Conservation (phyloP, 2,888 invertebrate species). For the Sinodicranocentrus sp. region DNA sequence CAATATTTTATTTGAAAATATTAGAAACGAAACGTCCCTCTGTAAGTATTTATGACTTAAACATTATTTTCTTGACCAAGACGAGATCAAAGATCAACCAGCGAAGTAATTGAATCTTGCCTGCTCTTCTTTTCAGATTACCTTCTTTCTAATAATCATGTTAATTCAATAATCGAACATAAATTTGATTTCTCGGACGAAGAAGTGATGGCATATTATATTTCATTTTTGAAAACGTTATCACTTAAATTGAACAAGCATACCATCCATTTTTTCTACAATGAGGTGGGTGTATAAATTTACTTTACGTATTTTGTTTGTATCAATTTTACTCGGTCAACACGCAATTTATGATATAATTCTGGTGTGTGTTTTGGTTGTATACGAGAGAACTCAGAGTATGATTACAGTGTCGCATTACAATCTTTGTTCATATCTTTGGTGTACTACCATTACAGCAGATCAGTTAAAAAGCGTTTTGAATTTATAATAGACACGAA, state of each 20-base stretch:
- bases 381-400: slow-evolving; percentile 97
- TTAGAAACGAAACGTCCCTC: slow-evolving; percentile 98
- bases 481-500: slow-evolving; percentile 84
- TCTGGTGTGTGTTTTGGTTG: too few relatives aligned
- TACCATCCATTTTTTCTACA: slow-evolving; percentile 99
- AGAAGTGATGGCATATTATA: slow-evolving; percentile 99
- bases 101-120: too few relatives aligned
- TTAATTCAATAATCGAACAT: slow-evolving; percentile 99
- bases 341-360: too few relatives aligned
- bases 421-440: too few relatives aligned
- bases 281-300: slow-evolving; percentile 90
- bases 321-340: too few relatives aligned
- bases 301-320: slow-evolving; percentile 46
- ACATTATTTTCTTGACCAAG: background rate
- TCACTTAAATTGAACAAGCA: slow-evolving; percentile 98
- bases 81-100: too few relatives aligned
- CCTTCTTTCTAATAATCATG: slow-evolving; percentile 98
- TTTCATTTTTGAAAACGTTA: slow-evolving; percentile 98
- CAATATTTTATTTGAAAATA: slow-evolving; percentile 99
- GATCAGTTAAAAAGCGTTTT: too few relatives aligned
- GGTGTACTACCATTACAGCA: too few relatives aligned
- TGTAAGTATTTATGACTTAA: slow-evolving; percentile 85
- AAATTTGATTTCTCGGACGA: slow-evolving; percentile 99
- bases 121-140: slow-evolving; percentile 91
- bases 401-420: slow-evolving; percentile 82